Conservation (phyloP, 2,797 vertebrate genomes). For the Acanthurus tractus region DNA sequence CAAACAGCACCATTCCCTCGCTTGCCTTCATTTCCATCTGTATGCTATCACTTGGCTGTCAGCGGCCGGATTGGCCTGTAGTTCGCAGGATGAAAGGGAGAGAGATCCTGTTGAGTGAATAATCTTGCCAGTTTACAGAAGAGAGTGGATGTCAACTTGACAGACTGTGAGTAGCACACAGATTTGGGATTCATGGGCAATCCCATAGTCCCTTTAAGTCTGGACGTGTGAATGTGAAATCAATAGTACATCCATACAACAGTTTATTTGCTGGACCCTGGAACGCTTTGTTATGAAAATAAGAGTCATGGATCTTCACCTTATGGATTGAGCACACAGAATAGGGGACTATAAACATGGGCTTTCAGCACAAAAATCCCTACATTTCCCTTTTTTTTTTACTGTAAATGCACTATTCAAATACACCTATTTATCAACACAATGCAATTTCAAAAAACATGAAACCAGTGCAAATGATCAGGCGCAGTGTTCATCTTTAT, state of each 20-base stretch:
- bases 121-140: constrained; percentile 88
- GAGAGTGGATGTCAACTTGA: constrained; percentile 87
- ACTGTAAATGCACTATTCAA: constrained; percentile 55
- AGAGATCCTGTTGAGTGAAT: constrained; percentile 89
- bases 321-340: constrained; percentile 81
- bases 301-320: constrained; percentile 83
- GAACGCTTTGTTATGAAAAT: constrained; percentile 84
- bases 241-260: constrained; percentile 89
- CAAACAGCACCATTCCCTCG: constrained; percentile 78
- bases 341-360: constrained; percentile 72
- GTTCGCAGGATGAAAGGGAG: constrained; percentile 84
- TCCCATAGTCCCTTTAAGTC: constrained; percentile 85
- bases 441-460: constrained; percentile 59
- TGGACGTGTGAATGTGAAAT: constrained; percentile 90
- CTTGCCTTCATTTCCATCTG: constrained; percentile 85
- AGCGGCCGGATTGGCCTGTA: constrained; percentile 85
- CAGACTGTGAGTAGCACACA: constrained; percentile 84
- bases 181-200: constrained; percentile 86
- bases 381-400: constrained; percentile 40
- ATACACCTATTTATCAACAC: constrained; percentile 60
- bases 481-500: constrained; percentile 38
- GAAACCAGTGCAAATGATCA: constrained; percentile 40
- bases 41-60: constrained; percentile 87
- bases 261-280: constrained; percentile 86
- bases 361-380: constrained; percentile 73